A percentile compares a stretch with the other conserved stretches of the same genome.
Conservation (phyloP, 2,888 invertebrate genomes). For the Drosophila peninsularis region DNA sequence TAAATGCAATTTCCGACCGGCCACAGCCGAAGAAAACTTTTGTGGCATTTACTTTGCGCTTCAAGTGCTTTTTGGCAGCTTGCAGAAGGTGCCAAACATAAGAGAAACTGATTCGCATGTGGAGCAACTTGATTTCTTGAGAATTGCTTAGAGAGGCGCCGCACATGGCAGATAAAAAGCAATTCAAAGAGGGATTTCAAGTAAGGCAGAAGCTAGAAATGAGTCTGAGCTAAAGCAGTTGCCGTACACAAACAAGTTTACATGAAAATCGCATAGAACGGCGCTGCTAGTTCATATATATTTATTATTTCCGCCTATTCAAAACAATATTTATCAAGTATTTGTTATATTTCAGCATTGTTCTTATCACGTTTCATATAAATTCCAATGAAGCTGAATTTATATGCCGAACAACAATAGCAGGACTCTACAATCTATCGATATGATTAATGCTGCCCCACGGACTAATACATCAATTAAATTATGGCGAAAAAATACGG, state of each 20-base stretch:
- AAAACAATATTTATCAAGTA: not conserved
- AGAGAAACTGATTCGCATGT: not conserved
- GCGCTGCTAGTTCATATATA: not conserved
- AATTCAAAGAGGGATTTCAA: not conserved
- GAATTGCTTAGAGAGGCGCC: conserved; percentile 9
- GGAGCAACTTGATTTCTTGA: not conserved
- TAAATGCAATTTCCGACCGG: conserved; percentile 40
- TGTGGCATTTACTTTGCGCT: conserved; percentile 21
- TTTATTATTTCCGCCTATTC: not conserved
- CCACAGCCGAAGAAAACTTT: conserved; percentile 32
- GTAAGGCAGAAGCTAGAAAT: no score
- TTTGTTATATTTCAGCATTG: not conserved
- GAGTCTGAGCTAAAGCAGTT: no score
- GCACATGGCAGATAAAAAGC: no score
- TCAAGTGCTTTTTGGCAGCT: conserved; percentile 6
- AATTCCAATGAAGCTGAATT: not conserved
- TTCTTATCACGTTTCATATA: not conserved
- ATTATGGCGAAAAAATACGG: conserved; percentile 48
- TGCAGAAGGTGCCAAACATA: conserved; percentile 2
- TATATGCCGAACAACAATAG: conserved; percentile 20
- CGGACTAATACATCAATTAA: conserved; percentile 68
- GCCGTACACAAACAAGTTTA: not conserved
- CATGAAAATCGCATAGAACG: not conserved
- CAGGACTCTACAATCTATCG: conserved; percentile 18
- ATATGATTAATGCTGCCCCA: conserved; percentile 48